Conservation (phyloP, 2,113 vertebrate genomes). For the Strigops habroptila region DNA sequence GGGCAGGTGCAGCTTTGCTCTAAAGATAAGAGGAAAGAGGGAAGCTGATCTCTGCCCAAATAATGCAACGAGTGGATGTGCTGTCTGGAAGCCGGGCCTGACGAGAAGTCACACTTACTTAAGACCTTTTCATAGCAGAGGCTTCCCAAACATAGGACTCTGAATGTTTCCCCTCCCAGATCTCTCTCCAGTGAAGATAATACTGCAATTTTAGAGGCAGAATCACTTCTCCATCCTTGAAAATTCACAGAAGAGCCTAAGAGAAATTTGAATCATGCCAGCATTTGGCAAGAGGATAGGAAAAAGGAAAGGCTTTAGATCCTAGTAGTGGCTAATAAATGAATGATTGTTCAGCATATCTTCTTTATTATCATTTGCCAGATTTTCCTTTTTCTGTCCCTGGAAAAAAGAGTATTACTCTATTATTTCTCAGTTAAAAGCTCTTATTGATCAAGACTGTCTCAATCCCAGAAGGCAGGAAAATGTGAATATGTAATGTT, state of each 20-base stretch:
- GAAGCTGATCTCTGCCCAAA: neutral
- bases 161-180: neutral
- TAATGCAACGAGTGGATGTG: accelerated
- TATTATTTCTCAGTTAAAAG: slow-evolving; percentile 29
- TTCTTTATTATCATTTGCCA: neutral
- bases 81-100: neutral
- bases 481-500: slow-evolving; percentile 11
- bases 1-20: neutral
- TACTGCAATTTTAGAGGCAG: neutral
- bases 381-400: slow-evolving; percentile 1
- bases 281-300: neutral
- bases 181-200: neutral
- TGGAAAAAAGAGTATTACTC: neutral
- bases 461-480: slow-evolving; percentile 12
- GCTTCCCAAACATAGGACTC: neutral
- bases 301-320: neutral
- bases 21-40: neutral
- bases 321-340: neutral
- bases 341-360: neutral
- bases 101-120: neutral
- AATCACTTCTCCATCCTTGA: neutral
- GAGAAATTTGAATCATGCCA: neutral
- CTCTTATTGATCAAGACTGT: neutral
- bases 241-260: neutral
- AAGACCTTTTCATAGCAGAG: neutral